These are phyloP conservation scores for Sakesphorus luctuosus DNA, from an alignment of 2,113 vertebrate species.

Conservation along the genomic window DNA sequence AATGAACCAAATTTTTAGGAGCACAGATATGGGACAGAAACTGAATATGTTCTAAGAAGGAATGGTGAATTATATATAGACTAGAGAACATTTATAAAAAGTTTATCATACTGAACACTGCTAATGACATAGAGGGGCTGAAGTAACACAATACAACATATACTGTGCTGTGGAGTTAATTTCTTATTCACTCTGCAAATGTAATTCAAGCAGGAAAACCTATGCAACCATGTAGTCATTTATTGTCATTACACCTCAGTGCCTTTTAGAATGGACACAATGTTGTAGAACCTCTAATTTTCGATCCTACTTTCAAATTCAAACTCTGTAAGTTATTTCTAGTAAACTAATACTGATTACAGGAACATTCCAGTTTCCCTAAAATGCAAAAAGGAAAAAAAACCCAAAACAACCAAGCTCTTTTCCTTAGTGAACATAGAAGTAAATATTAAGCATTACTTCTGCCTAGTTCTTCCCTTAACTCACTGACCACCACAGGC, in stretches of 20 bases:
- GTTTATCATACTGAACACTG: neutral
- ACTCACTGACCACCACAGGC: neutral
- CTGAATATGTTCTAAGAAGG: neutral
- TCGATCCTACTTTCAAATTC: neutral
- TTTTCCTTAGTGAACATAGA: neutral
- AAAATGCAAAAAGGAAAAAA: neutral
- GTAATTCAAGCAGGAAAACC: neutral
- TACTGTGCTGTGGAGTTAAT: neutral
- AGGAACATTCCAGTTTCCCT: neutral
- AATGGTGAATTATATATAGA: neutral
- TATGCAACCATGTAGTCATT: neutral
- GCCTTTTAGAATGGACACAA: neutral
- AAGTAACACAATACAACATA: neutral
- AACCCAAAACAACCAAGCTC: fast-evolving
- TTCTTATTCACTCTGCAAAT: neutral
- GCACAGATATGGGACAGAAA: neutral
- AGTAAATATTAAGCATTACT: neutral
- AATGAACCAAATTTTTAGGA: neutral
- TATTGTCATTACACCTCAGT: neutral
- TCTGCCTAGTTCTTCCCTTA: neutral
- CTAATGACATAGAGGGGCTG: neutral
- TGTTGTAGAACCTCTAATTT: neutral
- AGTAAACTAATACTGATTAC: neutral
- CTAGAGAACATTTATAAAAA: neutral
- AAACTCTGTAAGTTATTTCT: neutral